A percentile compares a stretch with the other conserved stretches of the same genome.
These are phyloP conservation scores for Tridacna crocea DNA, from an alignment of 2,888 invertebrate genomes.

Conservation along the genomic window DNA sequence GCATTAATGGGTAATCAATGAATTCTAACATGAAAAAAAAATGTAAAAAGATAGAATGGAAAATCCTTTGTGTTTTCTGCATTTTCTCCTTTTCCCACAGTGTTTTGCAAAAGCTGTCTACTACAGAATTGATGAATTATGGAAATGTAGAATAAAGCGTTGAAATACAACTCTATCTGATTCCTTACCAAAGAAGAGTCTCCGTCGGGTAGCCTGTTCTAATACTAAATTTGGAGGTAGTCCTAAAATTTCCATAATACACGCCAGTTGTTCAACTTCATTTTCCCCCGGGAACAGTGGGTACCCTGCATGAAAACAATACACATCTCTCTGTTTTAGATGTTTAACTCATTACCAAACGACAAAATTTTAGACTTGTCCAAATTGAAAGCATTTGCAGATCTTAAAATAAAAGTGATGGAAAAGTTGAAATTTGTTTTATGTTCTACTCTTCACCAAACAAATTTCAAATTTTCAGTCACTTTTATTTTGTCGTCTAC, in stretches of 20 bases:
- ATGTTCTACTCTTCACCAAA: too few relatives aligned
- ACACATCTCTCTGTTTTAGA: not conserved
- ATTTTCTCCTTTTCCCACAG: not conserved
- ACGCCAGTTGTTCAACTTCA: conserved; percentile 97
- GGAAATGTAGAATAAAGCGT: too few relatives aligned
- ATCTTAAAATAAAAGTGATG: not conserved
- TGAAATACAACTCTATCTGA: too few relatives aligned
- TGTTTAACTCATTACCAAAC: not conserved
- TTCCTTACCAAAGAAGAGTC: conserved; percentile 83
- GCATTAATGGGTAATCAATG: too few relatives aligned
- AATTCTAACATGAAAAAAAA: too few relatives aligned
- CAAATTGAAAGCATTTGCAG: not conserved
- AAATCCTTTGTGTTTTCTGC: too few relatives aligned
- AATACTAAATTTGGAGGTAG: conserved; percentile 94
- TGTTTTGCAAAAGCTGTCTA: not conserved
- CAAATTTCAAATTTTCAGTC: too few relatives aligned
- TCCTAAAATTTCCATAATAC: conserved; percentile 98
- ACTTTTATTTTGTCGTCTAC: too few relatives aligned
- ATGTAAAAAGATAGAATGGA: too few relatives aligned
- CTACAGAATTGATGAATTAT: not conserved
- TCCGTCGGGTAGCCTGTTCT: conserved; percentile 89
- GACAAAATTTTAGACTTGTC: not conserved
- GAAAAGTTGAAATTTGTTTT: too few relatives aligned
- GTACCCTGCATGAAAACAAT: conserved; percentile 86
- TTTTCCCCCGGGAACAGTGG: conserved; percentile 98